These are phyloP conservation scores for Cetonia aurata DNA, from an alignment of 2,888 invertebrate genomes.

Conservation along the genomic window DNA sequence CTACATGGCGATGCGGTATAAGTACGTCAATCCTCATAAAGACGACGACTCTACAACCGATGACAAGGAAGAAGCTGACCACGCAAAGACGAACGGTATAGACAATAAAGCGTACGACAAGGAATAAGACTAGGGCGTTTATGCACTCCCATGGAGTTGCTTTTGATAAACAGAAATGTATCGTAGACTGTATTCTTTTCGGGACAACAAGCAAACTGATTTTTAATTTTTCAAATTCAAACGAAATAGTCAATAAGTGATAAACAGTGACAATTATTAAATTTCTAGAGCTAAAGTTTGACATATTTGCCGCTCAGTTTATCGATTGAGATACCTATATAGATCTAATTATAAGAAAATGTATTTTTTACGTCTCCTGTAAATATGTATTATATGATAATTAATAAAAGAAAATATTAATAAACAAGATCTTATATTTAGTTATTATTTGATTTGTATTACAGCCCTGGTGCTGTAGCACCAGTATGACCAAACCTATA, in stretches of 20 bases:
- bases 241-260: no score
- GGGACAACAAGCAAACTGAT: not conserved
- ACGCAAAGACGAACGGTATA: constrained; percentile 46
- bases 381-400: constrained; percentile 22
- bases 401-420: constrained; percentile 8
- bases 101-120: constrained; percentile 44
- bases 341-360: no score
- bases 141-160: constrained; percentile 11
- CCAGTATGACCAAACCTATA: no score
- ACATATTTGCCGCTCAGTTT: not conserved
- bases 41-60: not conserved
- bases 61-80: not conserved
- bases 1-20: constrained; percentile 83
- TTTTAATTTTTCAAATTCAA: no score
- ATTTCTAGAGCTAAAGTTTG: not conserved
- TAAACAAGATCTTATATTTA: not conserved
- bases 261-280: no score
- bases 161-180: not conserved
- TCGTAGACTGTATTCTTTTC: not conserved
- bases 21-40: constrained; percentile 69
- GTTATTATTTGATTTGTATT: no score
- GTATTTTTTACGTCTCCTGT: constrained; percentile 10
- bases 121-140: constrained; percentile 5
- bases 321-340: not conserved
- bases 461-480: no score